A percentile compares a stretch with the other conserved stretches of the same genome.
phyloP scores from a whole-genome alignment of 1,140 invertebrate genomes.

The Drosophila equinoxialis region DNA sequence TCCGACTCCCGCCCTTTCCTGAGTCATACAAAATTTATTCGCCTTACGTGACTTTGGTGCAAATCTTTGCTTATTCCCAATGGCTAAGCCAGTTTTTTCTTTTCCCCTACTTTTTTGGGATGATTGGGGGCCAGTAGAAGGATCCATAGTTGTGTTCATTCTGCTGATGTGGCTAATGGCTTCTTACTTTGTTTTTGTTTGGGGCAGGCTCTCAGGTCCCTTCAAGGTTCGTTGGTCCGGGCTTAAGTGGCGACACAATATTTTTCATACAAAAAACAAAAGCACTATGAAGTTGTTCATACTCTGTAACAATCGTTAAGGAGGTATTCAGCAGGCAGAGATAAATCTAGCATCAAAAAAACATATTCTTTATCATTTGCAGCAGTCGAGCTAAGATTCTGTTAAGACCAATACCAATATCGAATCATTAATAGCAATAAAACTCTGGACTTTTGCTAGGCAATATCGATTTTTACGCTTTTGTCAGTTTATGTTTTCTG shows the following conservation, averaged over 20 bases:
- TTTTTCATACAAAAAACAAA: conserved; percentile 4
- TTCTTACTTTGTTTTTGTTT: conserved; percentile 22
- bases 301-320: not conserved
- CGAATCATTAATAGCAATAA: too few relatives aligned
- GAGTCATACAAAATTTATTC: conserved; percentile 61
- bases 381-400: too few relatives aligned
- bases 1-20: not conserved
- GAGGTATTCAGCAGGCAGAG: not conserved
- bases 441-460: too few relatives aligned
- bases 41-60: conserved; percentile 53
- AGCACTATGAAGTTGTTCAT: not conserved
- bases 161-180: conserved; percentile 58
- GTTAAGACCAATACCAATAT: too few relatives aligned
- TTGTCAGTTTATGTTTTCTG: too few relatives aligned
- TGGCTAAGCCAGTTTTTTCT: conserved; percentile 38
- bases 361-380: too few relatives aligned
- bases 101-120: not conserved
- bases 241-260: conserved; percentile 5
- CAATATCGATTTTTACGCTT: too few relatives aligned
- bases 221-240: conserved; percentile 57
- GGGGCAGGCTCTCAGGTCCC: conserved; percentile 15
- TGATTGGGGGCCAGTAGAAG: not conserved
- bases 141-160: conserved; percentile 33
- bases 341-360: too few relatives aligned
- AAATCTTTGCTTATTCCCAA: conserved; percentile 43